Evolutionary conservation across 1,140 invertebrate species (phyloP).

Genomic region (Glossosoma conforme): DNA sequence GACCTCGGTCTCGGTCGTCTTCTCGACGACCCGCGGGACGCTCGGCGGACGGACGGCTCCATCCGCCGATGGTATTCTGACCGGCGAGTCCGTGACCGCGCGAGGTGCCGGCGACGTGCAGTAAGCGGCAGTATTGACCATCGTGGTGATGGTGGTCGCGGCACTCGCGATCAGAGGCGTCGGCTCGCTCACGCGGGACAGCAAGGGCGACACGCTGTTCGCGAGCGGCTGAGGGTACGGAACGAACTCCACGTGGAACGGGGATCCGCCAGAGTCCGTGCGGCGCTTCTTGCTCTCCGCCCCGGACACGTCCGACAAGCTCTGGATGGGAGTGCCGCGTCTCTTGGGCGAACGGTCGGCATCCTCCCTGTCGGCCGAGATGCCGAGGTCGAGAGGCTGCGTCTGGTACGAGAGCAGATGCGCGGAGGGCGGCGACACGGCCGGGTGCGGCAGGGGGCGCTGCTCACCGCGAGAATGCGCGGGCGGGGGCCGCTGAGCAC

Average conservation of each 20-base stretch:
- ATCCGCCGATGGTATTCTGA: slow-evolving; percentile 49
- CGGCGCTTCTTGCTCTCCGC: slow-evolving; percentile 40
- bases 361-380: slow-evolving; percentile 50
- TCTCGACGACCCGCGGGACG: slow-evolving; percentile 42
- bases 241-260: slow-evolving; percentile 31
- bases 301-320: slow-evolving; percentile 9
- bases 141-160: slow-evolving; percentile 66
- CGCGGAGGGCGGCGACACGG: slow-evolving; percentile 48
- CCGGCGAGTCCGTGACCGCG: slow-evolving; percentile 44
- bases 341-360: slow-evolving; percentile 35
- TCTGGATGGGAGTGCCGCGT: slow-evolving; percentile 20
- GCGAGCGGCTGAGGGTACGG: slow-evolving; percentile 39
- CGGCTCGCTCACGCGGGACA: slow-evolving; percentile 60
- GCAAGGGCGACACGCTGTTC: slow-evolving; percentile 40
- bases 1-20: slow-evolving; percentile 13
- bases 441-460: slow-evolving; percentile 47
- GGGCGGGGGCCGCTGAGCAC: slow-evolving; percentile 45
- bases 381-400: slow-evolving; percentile 69
- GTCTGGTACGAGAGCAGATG: slow-evolving; percentile 56
- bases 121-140: slow-evolving; percentile 57
- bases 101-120: slow-evolving; percentile 52
- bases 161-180: slow-evolving; percentile 67
- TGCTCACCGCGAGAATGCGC: slow-evolving; percentile 47
- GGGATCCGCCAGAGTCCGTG: slow-evolving; percentile 39
- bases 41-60: slow-evolving; percentile 56